These are phyloP conservation scores for Xanthorhoe spadicearia DNA, from an alignment of 2,888 invertebrate genomes.

Conservation along the genomic window DNA sequence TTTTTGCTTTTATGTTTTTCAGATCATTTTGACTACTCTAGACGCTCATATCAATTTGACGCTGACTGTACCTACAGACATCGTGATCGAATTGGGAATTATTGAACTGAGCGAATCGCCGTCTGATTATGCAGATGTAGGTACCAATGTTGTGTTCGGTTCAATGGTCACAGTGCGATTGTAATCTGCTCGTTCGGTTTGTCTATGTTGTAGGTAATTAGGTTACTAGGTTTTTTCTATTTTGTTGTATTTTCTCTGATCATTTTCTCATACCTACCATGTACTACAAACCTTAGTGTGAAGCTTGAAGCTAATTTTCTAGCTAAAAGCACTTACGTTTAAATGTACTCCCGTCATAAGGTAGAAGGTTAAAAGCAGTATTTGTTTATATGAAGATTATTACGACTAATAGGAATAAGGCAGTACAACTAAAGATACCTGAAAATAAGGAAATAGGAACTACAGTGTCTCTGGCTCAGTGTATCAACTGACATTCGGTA, in stretches of 20 bases:
- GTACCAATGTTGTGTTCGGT: conserved; percentile 41
- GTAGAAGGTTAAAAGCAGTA: not conserved
- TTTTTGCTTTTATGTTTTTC: too few species aligned
- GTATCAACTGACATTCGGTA: conserved; percentile 31
- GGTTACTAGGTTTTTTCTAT: conserved; percentile 18
- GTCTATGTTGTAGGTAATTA: conserved; percentile 26
- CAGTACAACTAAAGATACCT: conserved; percentile 7
- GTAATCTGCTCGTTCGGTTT: conserved; percentile 43
- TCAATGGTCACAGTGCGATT: conserved; percentile 46
- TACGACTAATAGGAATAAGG: not conserved
- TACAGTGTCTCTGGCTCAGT: conserved; percentile 24
- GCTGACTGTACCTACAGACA: conserved; percentile 30
- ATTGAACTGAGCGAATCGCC: conserved; percentile 38
- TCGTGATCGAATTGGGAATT: conserved; percentile 43
- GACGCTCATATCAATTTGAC: too few species aligned
- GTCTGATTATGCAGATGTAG: conserved; percentile 46
- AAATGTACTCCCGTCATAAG: not conserved
- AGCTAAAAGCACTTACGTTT: not conserved
- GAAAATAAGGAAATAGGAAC: conserved; percentile 13
- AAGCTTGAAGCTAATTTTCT: conserved; percentile 1
- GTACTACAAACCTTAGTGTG: not conserved
- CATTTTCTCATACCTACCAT: not conserved
- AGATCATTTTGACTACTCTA: too few species aligned
- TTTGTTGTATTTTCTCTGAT: not conserved
- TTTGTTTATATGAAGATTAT: not conserved